phyloP scores from a whole-genome alignment of 2,797 vertebrate species.

The Gymnothorax javanicus region DNA sequence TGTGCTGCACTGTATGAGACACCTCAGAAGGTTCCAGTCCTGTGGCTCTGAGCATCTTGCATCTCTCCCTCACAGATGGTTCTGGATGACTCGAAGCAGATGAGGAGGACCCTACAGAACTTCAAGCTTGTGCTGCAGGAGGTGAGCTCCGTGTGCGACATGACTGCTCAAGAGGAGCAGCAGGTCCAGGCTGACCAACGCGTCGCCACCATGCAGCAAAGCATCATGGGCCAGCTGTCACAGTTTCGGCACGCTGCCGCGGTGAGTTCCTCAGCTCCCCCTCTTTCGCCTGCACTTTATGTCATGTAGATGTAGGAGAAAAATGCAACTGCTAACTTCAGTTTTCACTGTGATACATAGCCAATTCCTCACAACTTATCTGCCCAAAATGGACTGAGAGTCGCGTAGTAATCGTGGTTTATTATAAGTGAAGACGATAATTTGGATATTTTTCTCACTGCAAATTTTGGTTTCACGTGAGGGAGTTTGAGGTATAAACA shows the following conservation, averaged over 20 bases:
- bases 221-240: conserved; percentile 76
- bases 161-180: conserved; percentile 65
- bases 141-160: conserved; percentile 78
- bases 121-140: conserved; percentile 77
- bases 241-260: conserved; percentile 79
- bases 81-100: conserved; percentile 85
- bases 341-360: neutral
- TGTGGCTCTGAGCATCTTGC: conserved; percentile 5
- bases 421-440: neutral
- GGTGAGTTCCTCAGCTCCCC: conserved; percentile 70
- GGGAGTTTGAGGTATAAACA: no score
- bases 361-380: neutral
- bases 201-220: conserved; percentile 76
- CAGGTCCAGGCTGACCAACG: conserved; percentile 69
- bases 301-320: neutral
- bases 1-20: neutral
- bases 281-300: neutral
- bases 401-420: neutral
- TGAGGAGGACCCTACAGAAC: conserved; percentile 75
- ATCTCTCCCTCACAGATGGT: conserved; percentile 73
- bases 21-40: conserved; percentile 10
- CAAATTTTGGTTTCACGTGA: neutral
- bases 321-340: neutral
- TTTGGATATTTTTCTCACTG: neutral
- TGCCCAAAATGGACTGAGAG: neutral